Evolutionary conservation across 2,888 invertebrate species (phyloP).

Genomic region (Heliconius hortense): DNA sequence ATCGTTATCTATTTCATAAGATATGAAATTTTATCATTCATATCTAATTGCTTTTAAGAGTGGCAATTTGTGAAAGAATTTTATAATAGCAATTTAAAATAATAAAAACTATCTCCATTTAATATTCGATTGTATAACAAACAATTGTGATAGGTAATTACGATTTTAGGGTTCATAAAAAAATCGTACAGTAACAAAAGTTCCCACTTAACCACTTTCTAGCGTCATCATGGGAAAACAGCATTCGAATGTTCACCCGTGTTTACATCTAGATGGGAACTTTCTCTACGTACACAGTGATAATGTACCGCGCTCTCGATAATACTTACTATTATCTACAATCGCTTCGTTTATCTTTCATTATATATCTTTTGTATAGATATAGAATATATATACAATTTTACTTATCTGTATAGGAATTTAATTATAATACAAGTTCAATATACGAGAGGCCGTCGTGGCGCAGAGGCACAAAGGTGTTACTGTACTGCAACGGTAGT

Average conservation of each 20-base stretch:
- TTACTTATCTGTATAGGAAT: not conserved
- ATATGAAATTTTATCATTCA: slow-evolving; percentile 12
- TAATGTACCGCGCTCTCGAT: slow-evolving; percentile 37
- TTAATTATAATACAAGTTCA: not conserved
- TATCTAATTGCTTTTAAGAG: slow-evolving; percentile 17
- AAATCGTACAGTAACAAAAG: slow-evolving; percentile 40
- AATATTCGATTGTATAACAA: slow-evolving; percentile 20
- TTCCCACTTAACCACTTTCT: slow-evolving; percentile 63
- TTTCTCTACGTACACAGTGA: slow-evolving; percentile 44
- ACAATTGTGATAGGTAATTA: slow-evolving; percentile 19
- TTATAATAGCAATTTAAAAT: slow-evolving; percentile 4
- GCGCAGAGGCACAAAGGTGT: too few relatives aligned
- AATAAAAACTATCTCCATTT: slow-evolving; percentile 9
- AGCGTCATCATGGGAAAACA: slow-evolving; percentile 70
- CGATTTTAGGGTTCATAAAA: slow-evolving; percentile 32
- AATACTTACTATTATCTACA: slow-evolving; percentile 34
- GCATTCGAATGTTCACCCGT: slow-evolving; percentile 50
- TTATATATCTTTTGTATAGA: not conserved
- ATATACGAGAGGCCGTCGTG: not conserved
- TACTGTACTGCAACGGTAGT: too few relatives aligned
- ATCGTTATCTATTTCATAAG: not conserved
- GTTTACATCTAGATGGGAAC: slow-evolving; percentile 46
- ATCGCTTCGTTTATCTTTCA: not conserved
- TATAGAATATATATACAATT: not conserved
- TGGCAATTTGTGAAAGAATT: slow-evolving; percentile 7